Evolutionary conservation across 2,888 invertebrate species (phyloP).

Genomic region (Homarus gammarus): DNA sequence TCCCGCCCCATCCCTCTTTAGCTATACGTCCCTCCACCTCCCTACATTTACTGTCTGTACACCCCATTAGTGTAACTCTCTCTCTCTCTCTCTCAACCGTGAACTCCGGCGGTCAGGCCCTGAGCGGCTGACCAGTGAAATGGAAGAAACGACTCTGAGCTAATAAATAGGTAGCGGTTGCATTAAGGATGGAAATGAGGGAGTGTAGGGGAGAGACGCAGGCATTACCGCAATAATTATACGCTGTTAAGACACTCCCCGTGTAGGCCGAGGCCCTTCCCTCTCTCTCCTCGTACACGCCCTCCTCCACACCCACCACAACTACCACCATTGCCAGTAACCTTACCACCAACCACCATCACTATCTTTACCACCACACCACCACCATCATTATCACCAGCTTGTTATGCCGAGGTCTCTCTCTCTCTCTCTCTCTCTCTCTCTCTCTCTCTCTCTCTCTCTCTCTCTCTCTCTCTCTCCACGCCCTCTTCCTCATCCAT

Average conservation of each 20-base stretch:
- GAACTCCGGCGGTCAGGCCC: too few relatives aligned
- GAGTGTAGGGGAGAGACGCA: not conserved
- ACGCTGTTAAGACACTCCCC: too few relatives aligned
- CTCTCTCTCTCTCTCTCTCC: too few relatives aligned
- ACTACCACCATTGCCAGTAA: not conserved
- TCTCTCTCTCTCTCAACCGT: too few relatives aligned
- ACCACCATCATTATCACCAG: not conserved
- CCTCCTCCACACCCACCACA: not conserved
- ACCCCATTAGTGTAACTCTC: too few relatives aligned
- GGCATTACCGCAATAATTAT: not conserved
- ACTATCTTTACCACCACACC: not conserved
- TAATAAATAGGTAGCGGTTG: constrained; percentile 1
- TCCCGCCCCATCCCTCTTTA: not conserved
- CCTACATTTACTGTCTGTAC: too few relatives aligned
- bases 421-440: too few relatives aligned
- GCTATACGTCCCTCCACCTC: not conserved
- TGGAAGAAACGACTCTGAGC: constrained; percentile 27
- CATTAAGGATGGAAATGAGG: constrained; percentile 39
- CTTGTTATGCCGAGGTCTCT: too few relatives aligned
- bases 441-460: too few relatives aligned
- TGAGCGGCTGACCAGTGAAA: constrained; percentile 20
- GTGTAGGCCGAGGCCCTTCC: not conserved
- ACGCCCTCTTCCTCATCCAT: too few relatives aligned
- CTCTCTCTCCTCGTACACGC: not conserved
- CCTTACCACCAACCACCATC: not conserved